Base-by-base conservation (phyloP, 2,888 invertebrate species). In the Orchesella flavescens region DNA sequence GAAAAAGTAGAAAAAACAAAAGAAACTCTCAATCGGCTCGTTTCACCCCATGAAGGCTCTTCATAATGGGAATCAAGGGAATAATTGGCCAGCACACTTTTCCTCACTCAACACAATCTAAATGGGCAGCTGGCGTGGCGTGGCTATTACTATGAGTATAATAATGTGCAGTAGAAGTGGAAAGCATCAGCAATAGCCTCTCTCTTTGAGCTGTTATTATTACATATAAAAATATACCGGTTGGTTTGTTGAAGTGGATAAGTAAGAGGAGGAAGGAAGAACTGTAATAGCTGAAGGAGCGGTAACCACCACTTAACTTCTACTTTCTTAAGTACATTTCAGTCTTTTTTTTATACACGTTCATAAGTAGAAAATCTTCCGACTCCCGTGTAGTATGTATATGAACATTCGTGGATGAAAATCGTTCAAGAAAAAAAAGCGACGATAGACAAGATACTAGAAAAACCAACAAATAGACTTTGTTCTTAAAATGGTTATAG, bases 61-160 rank as follows among this genome's bases (percentile, higher is more conserved):
- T 86, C 84, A 81, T 88, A 87, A 88, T 88, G 88, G 88, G 88
- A 86, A 87, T 86, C 88, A 81, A 79, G 88, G 88, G 88, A 88
- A 87, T 88, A 87, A 87, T 88, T 87, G 87, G 82, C 87, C 85
- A 85, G 80, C 80, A 80, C 84, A 80, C 82, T 85, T 85, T 85
- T 84, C 84, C 84, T 77, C 84, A 84, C 84, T 79, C 75, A 81
- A 79, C 79, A 79, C 79, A 79, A 79, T 79, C 79, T 79, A 79
- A 79, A 79, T 79, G 79, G 79, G 79, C 79, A 79, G 79, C 79
- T 79, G 79, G 78, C 78, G 71, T 78, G 78, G 78, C 68, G 57
- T 66, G 57, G 55, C 68, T 68, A 66, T 77, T 68, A 77, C 76
- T 43, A 77, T 68, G 76, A 59, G 44, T 24, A 55, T 68, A 77